Conservation (phyloP, 2,797 vertebrate genomes). For the Sebastes diploproa region DNA sequence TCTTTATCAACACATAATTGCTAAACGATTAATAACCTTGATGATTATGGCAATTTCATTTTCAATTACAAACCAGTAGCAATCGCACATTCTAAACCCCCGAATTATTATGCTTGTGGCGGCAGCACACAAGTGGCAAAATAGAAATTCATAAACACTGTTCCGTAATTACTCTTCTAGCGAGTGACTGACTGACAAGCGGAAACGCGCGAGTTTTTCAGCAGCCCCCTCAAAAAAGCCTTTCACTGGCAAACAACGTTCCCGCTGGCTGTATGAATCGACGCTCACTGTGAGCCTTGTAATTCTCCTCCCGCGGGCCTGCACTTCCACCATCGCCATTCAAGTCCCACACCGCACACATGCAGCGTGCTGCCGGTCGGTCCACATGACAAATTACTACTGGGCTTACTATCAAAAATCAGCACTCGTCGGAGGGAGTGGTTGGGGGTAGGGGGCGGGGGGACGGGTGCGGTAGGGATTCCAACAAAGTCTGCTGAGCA, state of each 20-base stretch:
- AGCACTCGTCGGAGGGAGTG: constrained; percentile 62
- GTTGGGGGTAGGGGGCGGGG: not conserved
- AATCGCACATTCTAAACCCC: not conserved
- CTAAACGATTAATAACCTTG: constrained; percentile 26
- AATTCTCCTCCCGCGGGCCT: constrained; percentile 38
- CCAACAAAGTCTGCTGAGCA: constrained; percentile 59
- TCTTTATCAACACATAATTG: constrained; percentile 11
- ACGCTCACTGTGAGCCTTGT: constrained; percentile 61
- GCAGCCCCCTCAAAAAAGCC: constrained; percentile 15
- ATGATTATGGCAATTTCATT: constrained; percentile 33
- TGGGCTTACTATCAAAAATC: constrained; percentile 80
- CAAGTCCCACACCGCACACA: constrained; percentile 61
- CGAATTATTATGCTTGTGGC: constrained; percentile 2
- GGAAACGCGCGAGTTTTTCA: constrained; percentile 17
- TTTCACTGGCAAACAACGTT: constrained; percentile 64
- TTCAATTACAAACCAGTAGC: constrained; percentile 10
- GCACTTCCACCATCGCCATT: constrained; percentile 66
- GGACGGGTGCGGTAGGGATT: constrained; percentile 6
- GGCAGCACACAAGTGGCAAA: constrained; percentile 10
- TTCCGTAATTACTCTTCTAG: constrained; percentile 42
- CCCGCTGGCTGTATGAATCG: constrained; percentile 75
- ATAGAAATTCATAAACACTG: constrained; percentile 32
- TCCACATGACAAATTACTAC: constrained; percentile 76
- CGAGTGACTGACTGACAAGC: constrained; percentile 51
- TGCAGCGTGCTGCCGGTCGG: constrained; percentile 51